Evolutionary conservation across 1,140 invertebrate species (phyloP).

Genomic region (Rhyzopertha dominica): DNA sequence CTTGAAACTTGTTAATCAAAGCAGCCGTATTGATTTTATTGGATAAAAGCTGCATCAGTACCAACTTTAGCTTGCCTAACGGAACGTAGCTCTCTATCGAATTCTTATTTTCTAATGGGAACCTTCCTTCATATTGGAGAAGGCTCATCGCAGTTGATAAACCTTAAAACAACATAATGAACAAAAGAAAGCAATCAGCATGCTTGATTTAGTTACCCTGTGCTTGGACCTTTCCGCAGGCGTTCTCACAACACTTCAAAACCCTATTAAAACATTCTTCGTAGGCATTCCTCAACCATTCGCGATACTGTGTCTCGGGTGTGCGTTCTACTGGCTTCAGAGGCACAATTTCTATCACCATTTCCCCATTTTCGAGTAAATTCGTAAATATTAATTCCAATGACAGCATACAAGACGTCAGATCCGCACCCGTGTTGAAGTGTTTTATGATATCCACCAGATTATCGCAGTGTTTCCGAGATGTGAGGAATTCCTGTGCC

Average conservation of each 20-base stretch:
- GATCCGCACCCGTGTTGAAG: conserved; percentile 55
- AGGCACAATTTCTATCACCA: conserved; percentile 54
- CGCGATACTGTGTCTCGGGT: conserved; percentile 54
- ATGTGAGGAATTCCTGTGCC: conserved; percentile 61
- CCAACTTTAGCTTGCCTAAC: conserved; percentile 53
- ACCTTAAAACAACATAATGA: conserved; percentile 42
- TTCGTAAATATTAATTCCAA: conserved; percentile 65
- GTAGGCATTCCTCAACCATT: conserved; percentile 58
- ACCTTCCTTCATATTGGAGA: conserved; percentile 58
- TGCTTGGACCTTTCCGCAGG: conserved; percentile 49
- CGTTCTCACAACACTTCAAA: conserved; percentile 50
- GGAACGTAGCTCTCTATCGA: conserved; percentile 55
- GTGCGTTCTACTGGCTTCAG: conserved; percentile 51
- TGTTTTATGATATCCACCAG: conserved; percentile 58
- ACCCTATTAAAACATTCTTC: conserved; percentile 54
- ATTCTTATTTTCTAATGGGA: conserved; percentile 50
- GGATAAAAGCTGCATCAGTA: conserved; percentile 55
- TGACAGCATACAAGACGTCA: conserved; percentile 54
- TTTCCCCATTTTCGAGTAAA: conserved; percentile 56
- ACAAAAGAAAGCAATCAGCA: too few species aligned
- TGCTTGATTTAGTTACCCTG: conserved; percentile 42
- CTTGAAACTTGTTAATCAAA: conserved; percentile 56
- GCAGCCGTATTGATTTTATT: conserved; percentile 48
- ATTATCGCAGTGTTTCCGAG: conserved; percentile 57
- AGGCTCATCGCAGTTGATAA: conserved; percentile 62